Percentiles rank a stretch among this genome's conserved stretches.
Conservation (phyloP, 2,113 vertebrate genomes). For the Felis chaus region DNA sequence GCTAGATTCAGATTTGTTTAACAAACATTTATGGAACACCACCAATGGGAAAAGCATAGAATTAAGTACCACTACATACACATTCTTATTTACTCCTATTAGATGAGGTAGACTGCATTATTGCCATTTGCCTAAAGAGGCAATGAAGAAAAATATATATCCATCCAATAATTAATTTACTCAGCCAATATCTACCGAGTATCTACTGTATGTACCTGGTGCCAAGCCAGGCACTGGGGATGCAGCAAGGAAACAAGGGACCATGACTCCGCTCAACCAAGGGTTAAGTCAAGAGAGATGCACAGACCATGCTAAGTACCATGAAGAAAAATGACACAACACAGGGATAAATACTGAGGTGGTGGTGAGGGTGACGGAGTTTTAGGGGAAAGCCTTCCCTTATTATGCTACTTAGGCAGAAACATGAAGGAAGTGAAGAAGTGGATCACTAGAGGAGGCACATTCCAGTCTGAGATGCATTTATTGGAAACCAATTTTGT, state of each 20-base stretch:
- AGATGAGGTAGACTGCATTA: neutral
- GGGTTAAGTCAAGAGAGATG: neutral
- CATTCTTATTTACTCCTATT: neutral
- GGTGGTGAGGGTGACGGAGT: rapidly evolving
- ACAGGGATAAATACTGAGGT: neutral
- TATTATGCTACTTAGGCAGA: neutral
- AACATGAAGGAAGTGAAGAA: neutral
- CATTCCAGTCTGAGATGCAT: neutral
- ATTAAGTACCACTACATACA: neutral
- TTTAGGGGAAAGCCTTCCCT: neutral
- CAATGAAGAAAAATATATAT: neutral
- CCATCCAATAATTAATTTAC: neutral
- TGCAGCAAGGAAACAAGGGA: neutral
- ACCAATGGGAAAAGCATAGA: neutral
- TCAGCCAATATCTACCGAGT: neutral
- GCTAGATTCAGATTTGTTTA: neutral
- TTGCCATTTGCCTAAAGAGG: neutral
- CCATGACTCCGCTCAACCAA: neutral
- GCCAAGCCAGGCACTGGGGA: neutral
- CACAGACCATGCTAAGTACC: neutral
- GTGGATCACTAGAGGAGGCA: neutral
- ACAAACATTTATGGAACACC: neutral
- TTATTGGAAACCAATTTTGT: neutral
- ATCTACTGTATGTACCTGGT: neutral
- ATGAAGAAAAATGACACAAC: neutral